phyloP scores from a whole-genome alignment of 2,113 vertebrate species.

The Bostrychus sinensis region DNA sequence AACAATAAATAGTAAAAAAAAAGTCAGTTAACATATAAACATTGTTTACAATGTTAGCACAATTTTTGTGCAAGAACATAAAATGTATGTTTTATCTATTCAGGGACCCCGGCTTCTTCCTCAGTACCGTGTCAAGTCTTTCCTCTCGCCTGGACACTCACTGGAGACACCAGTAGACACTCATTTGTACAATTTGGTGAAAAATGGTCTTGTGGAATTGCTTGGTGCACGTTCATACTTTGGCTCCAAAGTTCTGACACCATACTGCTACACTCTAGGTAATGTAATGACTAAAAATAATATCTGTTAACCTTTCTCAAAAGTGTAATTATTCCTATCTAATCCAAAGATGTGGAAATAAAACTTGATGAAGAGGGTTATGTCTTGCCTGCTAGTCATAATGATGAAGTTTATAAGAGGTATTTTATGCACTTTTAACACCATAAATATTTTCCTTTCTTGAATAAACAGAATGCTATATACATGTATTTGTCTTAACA shows the following conservation, averaged over 20 bases:
- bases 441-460: no score
- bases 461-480: no score
- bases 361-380: slow-evolving; percentile 90
- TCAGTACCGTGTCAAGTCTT: slow-evolving; percentile 84
- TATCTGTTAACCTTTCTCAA: not conserved
- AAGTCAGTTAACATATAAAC: no score
- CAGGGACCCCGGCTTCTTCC: slow-evolving; percentile 84
- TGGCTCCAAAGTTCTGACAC: slow-evolving; percentile 85
- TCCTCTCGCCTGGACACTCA: slow-evolving; percentile 67
- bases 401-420: slow-evolving; percentile 84
- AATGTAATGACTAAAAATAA: slow-evolving; percentile 10
- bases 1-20: no score
- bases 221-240: slow-evolving; percentile 87
- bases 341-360: slow-evolving; percentile 88
- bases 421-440: slow-evolving; percentile 43
- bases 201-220: slow-evolving; percentile 82
- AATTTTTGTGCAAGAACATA: no score
- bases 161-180: slow-evolving; percentile 82
- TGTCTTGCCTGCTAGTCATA: slow-evolving; percentile 80
- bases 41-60: no score
- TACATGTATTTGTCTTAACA: slow-evolving; percentile 47
- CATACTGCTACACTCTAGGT: slow-evolving; percentile 89
- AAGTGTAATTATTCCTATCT: not conserved
- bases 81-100: not conserved
- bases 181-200: slow-evolving; percentile 83